phyloP scores from a whole-genome alignment of 2,888 invertebrate species.

The Trichacis sp. region DNA sequence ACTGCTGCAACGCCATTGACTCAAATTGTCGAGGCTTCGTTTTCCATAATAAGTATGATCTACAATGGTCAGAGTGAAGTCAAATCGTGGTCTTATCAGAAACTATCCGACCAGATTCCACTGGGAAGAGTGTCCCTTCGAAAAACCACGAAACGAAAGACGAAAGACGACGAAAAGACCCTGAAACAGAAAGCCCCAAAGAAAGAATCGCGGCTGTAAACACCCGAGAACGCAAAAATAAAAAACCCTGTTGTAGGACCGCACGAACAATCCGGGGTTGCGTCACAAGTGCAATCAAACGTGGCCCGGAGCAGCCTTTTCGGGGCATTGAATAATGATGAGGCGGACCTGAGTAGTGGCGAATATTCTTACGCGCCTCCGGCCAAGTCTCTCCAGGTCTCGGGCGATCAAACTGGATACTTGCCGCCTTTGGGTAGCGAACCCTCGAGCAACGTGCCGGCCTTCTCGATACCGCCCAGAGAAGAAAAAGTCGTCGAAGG shows the following conservation, averaged over 20 bases:
- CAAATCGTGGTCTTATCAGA: too few relatives aligned
- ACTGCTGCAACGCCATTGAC: not conserved
- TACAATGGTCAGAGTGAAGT: too few relatives aligned
- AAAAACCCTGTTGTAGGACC: constrained; percentile 39
- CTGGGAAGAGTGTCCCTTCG: too few relatives aligned
- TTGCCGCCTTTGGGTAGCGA: constrained; percentile 52
- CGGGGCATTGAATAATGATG: constrained; percentile 32
- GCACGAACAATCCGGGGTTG: constrained; percentile 22
- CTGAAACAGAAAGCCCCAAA: too few relatives aligned
- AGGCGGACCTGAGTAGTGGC: constrained; percentile 45
- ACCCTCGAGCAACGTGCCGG: constrained; percentile 48
- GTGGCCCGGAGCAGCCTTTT: constrained; percentile 42
- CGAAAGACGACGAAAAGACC: not conserved
- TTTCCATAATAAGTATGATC: too few relatives aligned
- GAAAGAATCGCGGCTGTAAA: too few relatives aligned
- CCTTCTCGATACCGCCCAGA: constrained; percentile 46
- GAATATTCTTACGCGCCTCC: constrained; percentile 38
- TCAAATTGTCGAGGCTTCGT: too few relatives aligned
- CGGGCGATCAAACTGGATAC: constrained; percentile 48
- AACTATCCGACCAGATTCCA: too few relatives aligned
- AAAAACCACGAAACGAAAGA: too few relatives aligned
- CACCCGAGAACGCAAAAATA: constrained; percentile 5
- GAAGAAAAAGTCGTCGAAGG: constrained; percentile 24
- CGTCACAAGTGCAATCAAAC: constrained; percentile 30
- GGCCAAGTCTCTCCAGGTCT: constrained; percentile 20